phyloP scores from a whole-genome alignment of 2,797 vertebrate species.

The Pantherophis vulpinus region DNA sequence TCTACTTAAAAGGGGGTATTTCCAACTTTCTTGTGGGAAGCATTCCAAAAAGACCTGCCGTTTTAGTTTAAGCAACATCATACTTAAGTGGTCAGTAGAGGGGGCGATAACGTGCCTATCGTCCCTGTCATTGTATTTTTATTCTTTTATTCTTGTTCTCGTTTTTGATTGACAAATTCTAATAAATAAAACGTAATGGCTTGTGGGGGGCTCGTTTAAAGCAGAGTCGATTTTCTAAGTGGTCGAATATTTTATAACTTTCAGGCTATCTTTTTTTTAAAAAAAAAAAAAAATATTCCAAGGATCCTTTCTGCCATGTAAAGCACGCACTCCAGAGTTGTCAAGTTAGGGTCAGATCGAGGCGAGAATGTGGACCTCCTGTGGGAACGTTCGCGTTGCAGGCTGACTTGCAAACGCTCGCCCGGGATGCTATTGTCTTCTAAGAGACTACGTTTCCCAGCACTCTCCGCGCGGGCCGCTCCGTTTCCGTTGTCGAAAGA shows the following conservation, averaged over 20 bases:
- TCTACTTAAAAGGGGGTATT: too few relatives aligned
- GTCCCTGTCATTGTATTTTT: too few relatives aligned
- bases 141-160: too few relatives aligned
- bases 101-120: too few relatives aligned
- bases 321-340: background rate
- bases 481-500: background rate
- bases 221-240: background rate
- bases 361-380: background rate
- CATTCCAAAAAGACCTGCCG: too few relatives aligned
- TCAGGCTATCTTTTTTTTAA: background rate
- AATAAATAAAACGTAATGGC: background rate
- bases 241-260: background rate
- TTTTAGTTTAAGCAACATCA: too few relatives aligned
- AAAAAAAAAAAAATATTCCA: too few relatives aligned
- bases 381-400: background rate
- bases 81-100: too few relatives aligned
- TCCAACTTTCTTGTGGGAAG: too few relatives aligned
- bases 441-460: slow-evolving; percentile 24
- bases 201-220: background rate
- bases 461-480: slow-evolving; percentile 18
- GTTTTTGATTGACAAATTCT: too few relatives aligned
- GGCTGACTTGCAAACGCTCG: background rate
- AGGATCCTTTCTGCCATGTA: background rate
- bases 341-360: background rate
- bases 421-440: background rate